Evolutionary conservation across 2,113 vertebrate species (phyloP).

Genomic region (Leptocoma aspasia): DNA sequence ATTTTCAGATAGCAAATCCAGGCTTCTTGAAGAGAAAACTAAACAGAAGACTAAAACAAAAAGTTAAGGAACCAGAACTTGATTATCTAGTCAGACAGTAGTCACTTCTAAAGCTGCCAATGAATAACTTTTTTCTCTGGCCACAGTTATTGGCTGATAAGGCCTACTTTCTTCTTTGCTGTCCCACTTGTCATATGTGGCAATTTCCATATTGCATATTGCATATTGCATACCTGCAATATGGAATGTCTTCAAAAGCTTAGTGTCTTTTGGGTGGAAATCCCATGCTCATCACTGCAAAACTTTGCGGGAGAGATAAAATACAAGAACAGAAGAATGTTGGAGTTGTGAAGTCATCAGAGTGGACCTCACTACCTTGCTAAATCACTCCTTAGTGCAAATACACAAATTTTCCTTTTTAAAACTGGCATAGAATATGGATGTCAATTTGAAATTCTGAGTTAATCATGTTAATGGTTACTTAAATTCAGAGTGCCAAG

Average conservation of each 20-base stretch:
- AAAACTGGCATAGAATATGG: neutral
- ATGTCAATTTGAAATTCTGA: neutral
- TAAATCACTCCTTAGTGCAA: neutral
- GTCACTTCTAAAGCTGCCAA: neutral
- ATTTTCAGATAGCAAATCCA: neutral
- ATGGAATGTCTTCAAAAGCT: neutral
- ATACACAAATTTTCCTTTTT: neutral
- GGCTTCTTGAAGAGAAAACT: neutral
- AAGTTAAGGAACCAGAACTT: neutral
- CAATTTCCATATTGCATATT: too few species aligned
- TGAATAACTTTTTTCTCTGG: neutral
- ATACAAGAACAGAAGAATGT: neutral
- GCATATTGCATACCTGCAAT: neutral
- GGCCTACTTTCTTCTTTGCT: neutral
- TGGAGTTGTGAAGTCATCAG: neutral
- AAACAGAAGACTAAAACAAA: neutral
- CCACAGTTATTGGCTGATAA: neutral
- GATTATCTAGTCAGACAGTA: neutral
- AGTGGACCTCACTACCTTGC: neutral
- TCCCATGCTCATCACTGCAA: neutral
- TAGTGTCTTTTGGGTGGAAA: neutral
- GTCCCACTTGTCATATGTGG: neutral
- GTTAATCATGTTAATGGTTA: neutral
- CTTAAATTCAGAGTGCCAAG: neutral
- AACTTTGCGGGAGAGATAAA: neutral